These are phyloP conservation scores for Engraulis encrasicolus DNA, from an alignment of 2,113 vertebrate genomes.

Conservation along the genomic window DNA sequence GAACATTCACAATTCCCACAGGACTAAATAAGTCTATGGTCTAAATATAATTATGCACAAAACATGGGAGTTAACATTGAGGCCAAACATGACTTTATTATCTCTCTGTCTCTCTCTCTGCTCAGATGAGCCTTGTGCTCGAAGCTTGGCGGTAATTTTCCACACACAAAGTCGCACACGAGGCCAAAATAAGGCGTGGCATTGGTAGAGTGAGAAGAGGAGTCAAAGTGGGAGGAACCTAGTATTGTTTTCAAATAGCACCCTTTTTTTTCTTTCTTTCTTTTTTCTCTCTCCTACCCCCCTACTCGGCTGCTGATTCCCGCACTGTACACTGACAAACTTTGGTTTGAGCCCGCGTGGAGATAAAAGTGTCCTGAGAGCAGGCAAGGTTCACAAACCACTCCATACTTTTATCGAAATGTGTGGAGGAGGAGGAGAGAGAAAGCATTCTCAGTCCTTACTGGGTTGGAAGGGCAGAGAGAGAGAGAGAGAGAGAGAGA, in stretches of 20 bases:
- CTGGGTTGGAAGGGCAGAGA: too few species aligned
- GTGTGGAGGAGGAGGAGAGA: background rate
- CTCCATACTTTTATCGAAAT: background rate
- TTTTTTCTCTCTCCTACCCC: background rate
- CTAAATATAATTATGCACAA: background rate
- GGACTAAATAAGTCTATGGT: background rate
- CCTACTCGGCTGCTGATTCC: background rate
- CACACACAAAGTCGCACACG: conserved; percentile 60
- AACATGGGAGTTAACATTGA: background rate
- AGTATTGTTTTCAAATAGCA: conserved; percentile 35
- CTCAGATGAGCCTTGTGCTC: conserved; percentile 60
- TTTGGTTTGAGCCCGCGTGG: background rate
- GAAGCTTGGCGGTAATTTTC: conserved; percentile 73
- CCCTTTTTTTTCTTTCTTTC: background rate
- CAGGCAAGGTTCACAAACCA: background rate
- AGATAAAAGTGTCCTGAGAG: conserved; percentile 1
- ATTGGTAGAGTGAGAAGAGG: conserved; percentile 41
- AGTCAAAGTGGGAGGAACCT: conserved; percentile 44
- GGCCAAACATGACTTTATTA: conserved; percentile 39
- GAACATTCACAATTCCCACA: background rate
- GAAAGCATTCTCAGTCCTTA: too few species aligned
- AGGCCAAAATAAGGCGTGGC: conserved; percentile 62
- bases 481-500: too few species aligned
- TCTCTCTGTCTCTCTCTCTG: conserved; percentile 12
- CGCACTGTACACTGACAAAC: background rate